These are phyloP conservation scores for Hyperopisus bebe DNA, from an alignment of 2,113 vertebrate genomes.

Conservation along the genomic window DNA sequence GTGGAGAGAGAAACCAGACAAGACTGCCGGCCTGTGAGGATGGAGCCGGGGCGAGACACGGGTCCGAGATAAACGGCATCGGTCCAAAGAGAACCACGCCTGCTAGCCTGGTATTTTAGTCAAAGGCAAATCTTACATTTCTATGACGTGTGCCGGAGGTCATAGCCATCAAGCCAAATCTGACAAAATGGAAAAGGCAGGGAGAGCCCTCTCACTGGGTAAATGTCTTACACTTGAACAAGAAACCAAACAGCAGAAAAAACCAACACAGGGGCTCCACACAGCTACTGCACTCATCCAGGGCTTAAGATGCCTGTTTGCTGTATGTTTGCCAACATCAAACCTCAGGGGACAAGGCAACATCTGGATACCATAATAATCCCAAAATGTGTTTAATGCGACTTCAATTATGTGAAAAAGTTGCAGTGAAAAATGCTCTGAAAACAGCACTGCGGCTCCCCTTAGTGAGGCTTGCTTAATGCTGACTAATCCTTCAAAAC, in stretches of 20 bases:
- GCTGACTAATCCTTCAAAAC: not conserved
- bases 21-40: not conserved
- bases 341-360: not conserved
- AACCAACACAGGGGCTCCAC: not conserved
- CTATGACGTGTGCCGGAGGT: not conserved
- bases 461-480: not conserved
- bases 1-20: not conserved
- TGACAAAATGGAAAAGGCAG: not conserved
- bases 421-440: not conserved
- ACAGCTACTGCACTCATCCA: not conserved
- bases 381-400: not conserved
- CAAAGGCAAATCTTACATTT: not conserved
- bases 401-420: not conserved
- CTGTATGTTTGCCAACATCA: not conserved
- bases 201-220: not conserved
- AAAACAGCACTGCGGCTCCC: not conserved
- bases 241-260: not conserved
- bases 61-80: not conserved
- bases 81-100: not conserved
- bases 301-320: not conserved
- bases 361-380: constrained; percentile 2
- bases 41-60: not conserved
- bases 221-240: not conserved
- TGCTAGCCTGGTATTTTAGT: not conserved
- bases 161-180: not conserved